phyloP scores from a whole-genome alignment of 2,888 invertebrate species.

The Margaritifera margaritifera region DNA sequence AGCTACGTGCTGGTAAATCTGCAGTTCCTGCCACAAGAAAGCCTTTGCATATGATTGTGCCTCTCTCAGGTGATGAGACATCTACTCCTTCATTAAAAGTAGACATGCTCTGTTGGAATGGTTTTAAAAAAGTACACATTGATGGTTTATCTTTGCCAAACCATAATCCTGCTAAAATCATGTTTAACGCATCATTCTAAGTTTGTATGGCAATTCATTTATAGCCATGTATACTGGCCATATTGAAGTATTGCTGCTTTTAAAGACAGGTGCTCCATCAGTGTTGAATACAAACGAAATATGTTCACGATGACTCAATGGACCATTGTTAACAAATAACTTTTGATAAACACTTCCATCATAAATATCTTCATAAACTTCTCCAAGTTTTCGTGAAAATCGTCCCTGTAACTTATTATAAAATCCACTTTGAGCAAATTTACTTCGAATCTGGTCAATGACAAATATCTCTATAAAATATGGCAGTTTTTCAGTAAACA shows the following conservation, averaged over 20 bases:
- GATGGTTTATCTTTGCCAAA: conserved; percentile 1
- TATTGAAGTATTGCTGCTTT: conserved; percentile 15
- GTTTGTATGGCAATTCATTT: no score
- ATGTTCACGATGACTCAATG: no score
- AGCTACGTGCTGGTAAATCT: conserved; percentile 15
- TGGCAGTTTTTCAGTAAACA: no score
- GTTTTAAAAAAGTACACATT: conserved; percentile 8
- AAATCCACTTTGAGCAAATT: conserved; percentile 15
- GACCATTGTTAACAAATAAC: no score
- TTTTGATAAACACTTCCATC: conserved; percentile 1
- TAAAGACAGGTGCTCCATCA: conserved; percentile 25
- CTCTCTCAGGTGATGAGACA: conserved; percentile 2
- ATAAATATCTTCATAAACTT: conserved; percentile 19
- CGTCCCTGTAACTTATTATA: conserved; percentile 6
- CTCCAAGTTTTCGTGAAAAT: conserved; percentile 6
- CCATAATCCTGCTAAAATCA: no score
- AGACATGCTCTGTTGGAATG: conserved; percentile 1
- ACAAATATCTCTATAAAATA: no score
- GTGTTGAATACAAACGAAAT: conserved; percentile 5
- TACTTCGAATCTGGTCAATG: no score
- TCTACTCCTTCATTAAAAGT: conserved; percentile 2
- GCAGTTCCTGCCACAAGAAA: conserved; percentile 12
- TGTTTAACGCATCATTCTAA: no score
- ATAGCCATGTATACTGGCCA: no score
- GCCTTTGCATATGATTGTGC: conserved; percentile 3